Conservation (phyloP, 2,113 vertebrate species). For the Piaya cayana region DNA sequence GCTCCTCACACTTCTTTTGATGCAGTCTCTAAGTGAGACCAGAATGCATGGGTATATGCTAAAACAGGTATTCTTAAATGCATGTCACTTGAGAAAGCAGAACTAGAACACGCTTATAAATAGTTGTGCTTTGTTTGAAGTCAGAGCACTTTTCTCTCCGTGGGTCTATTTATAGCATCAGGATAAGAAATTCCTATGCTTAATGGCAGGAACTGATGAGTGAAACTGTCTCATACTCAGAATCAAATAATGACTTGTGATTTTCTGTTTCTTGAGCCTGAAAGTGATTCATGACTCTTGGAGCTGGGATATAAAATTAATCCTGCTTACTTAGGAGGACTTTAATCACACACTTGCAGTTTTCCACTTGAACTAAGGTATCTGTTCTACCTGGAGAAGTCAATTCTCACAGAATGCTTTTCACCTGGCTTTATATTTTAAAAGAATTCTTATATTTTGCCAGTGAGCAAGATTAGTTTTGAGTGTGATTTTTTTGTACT, state of each 20-base stretch:
- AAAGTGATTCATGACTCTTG: conserved; percentile 3
- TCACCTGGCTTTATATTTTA: not conserved
- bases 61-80: conserved; percentile 25
- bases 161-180: conserved; percentile 41
- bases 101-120: not conserved
- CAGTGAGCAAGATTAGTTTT: not conserved
- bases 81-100: not conserved
- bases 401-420: not conserved
- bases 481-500: not conserved
- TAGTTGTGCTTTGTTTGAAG: conserved; percentile 18
- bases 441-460: conserved; percentile 5
- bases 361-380: not conserved
- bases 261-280: conserved; percentile 8
- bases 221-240: conserved; percentile 10
- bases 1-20: too few species aligned
- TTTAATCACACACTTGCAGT: not conserved
- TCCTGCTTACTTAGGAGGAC: not conserved
- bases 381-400: not conserved
- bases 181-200: conserved; percentile 38
- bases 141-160: conserved; percentile 25
- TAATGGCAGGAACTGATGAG: conserved; percentile 9
- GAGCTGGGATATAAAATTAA: conserved; percentile 21
- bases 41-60: not conserved
- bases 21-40: not conserved
- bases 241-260: not conserved